phyloP scores from a whole-genome alignment of 2,888 invertebrate genomes.

The Venusia cambrica region DNA sequence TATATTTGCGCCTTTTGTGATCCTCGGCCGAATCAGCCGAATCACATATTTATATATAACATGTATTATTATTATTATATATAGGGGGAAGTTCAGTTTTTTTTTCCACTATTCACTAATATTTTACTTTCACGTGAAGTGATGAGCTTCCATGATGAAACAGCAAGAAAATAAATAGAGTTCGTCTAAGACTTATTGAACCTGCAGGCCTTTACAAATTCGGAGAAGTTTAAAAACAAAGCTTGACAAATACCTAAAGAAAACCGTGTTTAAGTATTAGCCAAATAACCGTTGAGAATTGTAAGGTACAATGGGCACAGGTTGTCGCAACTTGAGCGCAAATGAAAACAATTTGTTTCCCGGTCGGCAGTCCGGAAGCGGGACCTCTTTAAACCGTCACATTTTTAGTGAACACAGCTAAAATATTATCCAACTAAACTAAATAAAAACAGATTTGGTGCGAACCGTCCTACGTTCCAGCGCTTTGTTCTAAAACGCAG shows the following conservation, averaged over 20 bases:
- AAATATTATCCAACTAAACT: conserved; percentile 42
- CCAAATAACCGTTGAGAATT: conserved; percentile 34
- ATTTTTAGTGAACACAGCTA: conserved; percentile 41
- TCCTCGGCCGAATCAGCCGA: too few species aligned
- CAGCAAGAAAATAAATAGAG: too few species aligned
- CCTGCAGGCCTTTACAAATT: conserved; percentile 7
- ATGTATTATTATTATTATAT: too few species aligned
- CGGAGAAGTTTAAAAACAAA: conserved; percentile 9
- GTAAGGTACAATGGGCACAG: conserved; percentile 35
- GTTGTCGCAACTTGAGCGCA: conserved; percentile 43
- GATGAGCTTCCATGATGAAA: too few species aligned
- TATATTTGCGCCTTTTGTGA: too few species aligned
- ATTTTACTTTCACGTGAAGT: too few species aligned
- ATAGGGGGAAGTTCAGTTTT: too few species aligned
- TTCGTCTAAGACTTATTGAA: too few species aligned
- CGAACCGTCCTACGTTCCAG: conserved; percentile 36
- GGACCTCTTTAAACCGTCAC: conserved; percentile 43
- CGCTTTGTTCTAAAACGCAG: conserved; percentile 35
- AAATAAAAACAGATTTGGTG: conserved; percentile 45
- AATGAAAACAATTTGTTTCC: conserved; percentile 60
- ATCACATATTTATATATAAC: too few species aligned
- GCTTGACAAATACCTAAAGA: conserved; percentile 8
- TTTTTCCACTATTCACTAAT: too few species aligned
- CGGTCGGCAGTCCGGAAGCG: conserved; percentile 38
- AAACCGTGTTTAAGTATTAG: conserved; percentile 26